phyloP scores from a whole-genome alignment of 2,888 invertebrate genomes.

The Drosophila phalerata region DNA sequence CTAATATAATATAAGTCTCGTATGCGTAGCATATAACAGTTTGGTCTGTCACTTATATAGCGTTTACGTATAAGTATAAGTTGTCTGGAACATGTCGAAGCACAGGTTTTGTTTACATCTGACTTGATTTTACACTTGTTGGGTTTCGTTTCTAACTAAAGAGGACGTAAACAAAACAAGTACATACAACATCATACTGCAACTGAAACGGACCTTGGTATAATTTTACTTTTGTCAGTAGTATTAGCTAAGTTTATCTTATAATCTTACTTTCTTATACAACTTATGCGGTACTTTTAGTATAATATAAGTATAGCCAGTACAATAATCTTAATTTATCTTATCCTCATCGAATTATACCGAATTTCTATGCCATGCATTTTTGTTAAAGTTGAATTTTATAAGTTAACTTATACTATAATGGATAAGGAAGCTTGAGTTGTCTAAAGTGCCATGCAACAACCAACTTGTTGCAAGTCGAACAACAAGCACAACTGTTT shows the following conservation, averaged over 20 bases:
- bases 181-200: conserved; percentile 1
- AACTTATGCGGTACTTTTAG: background rate
- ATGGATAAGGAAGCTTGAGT: too few species aligned
- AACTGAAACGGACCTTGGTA: background rate
- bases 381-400: too few species aligned
- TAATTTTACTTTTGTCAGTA: background rate
- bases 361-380: too few species aligned
- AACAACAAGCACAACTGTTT: background rate
- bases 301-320: too few species aligned
- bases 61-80: conserved; percentile 26
- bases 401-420: too few species aligned
- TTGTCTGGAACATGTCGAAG: conserved; percentile 24
- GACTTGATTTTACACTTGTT: conserved; percentile 10
- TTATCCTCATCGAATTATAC: background rate
- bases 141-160: background rate
- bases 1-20: conserved; percentile 1
- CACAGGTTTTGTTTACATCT: conserved; percentile 26
- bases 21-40: conserved; percentile 63
- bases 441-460: conserved; percentile 8
- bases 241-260: background rate
- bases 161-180: conserved; percentile 29
- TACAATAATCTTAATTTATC: background rate
- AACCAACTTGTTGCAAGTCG: conserved; percentile 3
- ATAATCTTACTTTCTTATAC: background rate
- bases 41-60: conserved; percentile 22